These are phyloP conservation scores for Acrocephalus scirpaceus DNA, from an alignment of 2,797 vertebrate species.

Conservation along the genomic window DNA sequence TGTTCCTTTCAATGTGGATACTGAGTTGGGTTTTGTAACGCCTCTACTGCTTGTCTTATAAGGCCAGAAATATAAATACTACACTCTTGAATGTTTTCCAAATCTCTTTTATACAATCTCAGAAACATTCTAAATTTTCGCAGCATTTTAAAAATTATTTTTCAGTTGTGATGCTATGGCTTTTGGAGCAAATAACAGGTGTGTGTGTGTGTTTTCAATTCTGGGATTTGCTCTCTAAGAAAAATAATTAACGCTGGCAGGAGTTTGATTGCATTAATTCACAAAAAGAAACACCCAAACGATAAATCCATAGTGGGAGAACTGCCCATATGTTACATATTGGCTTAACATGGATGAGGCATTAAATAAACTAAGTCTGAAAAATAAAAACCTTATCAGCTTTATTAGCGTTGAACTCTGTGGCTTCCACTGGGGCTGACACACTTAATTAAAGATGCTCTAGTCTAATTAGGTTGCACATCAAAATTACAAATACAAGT, in stretches of 20 bases:
- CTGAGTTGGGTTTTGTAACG: background rate
- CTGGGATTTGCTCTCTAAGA: constrained; percentile 75
- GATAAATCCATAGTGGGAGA: constrained; percentile 78
- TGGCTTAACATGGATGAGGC: constrained; percentile 80
- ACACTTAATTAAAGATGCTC: constrained; percentile 84
- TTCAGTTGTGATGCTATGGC: background rate
- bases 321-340: constrained; percentile 82
- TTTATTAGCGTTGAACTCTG: constrained; percentile 82
- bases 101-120: background rate
- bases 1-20: background rate
- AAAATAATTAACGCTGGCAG: constrained; percentile 80
- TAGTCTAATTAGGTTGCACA: constrained; percentile 82
- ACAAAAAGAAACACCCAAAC: constrained; percentile 75
- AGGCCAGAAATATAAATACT: background rate
- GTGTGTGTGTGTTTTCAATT: constrained; percentile 56
- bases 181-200: constrained; percentile 68
- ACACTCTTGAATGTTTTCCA: background rate
- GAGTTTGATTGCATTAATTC: constrained; percentile 79
- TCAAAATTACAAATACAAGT: constrained; percentile 79
- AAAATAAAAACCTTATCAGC: constrained; percentile 83
- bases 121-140: background rate
- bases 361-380: constrained; percentile 81
- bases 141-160: background rate
- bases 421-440: constrained; percentile 79
- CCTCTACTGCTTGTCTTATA: background rate